Base-by-base conservation (phyloP, 2,888 invertebrate genomes). In the Spilosoma lubricipeda region DNA sequence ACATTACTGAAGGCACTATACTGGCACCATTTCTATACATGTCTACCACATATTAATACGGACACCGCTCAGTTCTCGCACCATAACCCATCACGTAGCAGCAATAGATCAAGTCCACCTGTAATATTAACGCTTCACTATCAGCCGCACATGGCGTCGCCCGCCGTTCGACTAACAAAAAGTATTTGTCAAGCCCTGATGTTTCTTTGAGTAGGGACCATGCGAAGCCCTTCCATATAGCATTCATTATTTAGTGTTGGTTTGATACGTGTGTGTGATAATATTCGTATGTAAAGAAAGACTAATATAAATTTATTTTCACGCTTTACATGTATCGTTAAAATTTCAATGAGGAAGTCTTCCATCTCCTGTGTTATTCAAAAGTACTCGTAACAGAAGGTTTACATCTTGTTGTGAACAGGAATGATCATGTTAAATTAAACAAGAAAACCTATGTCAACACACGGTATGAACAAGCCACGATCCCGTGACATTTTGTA, bases 101-200 rank as follows among this genome's bases (percentile, higher is more conserved):
- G 85, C 91, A 78, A 91, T 92, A 92, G 90, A 91, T 92, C 92
- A 92, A 83, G 78, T 85, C 87, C 91, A 92, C 92, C 92, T 92
- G 92, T 92, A 92, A 92, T 92, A 92, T 92, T 92, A 92, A 91
- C 92, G 91, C 89, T 76, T 86, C 88, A 90, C 91, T 91, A 93
- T 93, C 93, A 91, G 84, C 83, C 85, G 82, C 93, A 93, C 88
- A 89, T 90, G 93, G 89, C 90, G 91, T 84, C 87, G 76, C 72
- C 74, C 79, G 82, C 81, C 81, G 76, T 72, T 42, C 82, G 82
- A 82, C 83, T 83, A 90, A 90, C 90, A 89, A 90, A 89, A 89
- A 90, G 90, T 87, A 89, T 90, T 90, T 89, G 89, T 89, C 89
- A 88, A 86, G 85, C 84, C 52, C 80, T 85, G 85, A 85, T 85